phyloP scores from a whole-genome alignment of 2,888 invertebrate species.

The Plusia festucae region DNA sequence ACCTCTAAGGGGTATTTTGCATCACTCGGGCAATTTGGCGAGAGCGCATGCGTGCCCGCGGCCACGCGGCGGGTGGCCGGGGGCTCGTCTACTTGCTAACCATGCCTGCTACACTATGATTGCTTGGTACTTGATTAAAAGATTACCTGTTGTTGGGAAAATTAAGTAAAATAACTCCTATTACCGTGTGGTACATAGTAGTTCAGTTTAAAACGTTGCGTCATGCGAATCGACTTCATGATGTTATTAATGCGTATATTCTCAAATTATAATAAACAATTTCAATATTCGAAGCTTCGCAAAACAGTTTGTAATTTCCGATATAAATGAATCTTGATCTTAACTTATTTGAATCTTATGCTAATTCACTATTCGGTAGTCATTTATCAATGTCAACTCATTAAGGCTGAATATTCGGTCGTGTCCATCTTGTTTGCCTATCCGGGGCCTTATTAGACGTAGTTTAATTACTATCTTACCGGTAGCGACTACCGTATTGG shows the following conservation, averaged over 20 bases:
- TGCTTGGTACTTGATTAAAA: conserved; percentile 70
- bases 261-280: conserved; percentile 36
- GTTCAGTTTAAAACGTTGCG: conserved; percentile 26
- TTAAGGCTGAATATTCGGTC: conserved; percentile 45
- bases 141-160: conserved; percentile 52
- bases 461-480: conserved; percentile 64
- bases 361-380: conserved; percentile 54
- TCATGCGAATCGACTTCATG: conserved; percentile 32
- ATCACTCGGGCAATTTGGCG: conserved; percentile 65
- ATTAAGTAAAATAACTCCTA: conserved; percentile 37
- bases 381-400: conserved; percentile 57
- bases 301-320: conserved; percentile 36
- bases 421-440: conserved; percentile 38
- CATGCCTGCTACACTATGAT: conserved; percentile 70
- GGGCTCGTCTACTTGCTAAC: conserved; percentile 68
- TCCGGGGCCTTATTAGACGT: conserved; percentile 55
- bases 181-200: conserved; percentile 8
- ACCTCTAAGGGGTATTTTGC: conserved; percentile 59
- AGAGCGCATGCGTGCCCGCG: conserved; percentile 80
- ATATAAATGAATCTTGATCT: conserved; percentile 45
- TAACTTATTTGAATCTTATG: conserved; percentile 50
- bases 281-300: conserved; percentile 32
- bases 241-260: conserved; percentile 8
- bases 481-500: conserved; percentile 82
- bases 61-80: conserved; percentile 80